Evolutionary conservation across 2,888 invertebrate genomes (phyloP), one percentile per base, ranked within the genome.

Genomic region (Troides oblongomaculatus): DNA sequence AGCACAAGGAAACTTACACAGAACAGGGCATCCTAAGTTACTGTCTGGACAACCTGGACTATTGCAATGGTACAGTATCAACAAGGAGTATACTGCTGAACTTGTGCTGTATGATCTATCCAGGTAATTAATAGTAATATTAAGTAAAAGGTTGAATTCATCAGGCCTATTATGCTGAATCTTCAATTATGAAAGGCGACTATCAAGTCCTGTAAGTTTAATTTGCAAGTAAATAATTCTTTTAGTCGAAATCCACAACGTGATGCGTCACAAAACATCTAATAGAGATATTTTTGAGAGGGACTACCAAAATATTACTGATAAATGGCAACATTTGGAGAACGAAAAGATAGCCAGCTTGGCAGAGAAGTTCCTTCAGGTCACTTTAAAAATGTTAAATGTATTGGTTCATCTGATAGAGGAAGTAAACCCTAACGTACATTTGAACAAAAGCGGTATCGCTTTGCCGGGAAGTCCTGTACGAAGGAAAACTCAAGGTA

Each of bases 321-420:
- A 85, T n/a, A 88, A 79, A 76, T 93, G 93, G 93, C 85, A 87
- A 74, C 87, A 93, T 73, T 77, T 93, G 50, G 89, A 89, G 5
- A 82, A 80, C 70, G 81, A 81, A 1, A 84, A 78, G 56, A 82
- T 95, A 71, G 92, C 93, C 63, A 88, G 82, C 30, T 78, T 94
- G 18, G 94, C 95, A 5, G 96, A 96, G 75, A 92, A 94, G 66
- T 93, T 96, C 68, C 85, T 97, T 14, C 93, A 91, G 71, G 95
- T 97, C 66, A 93, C 96, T 0, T 81, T 96, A 61, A 95, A 95
- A 78, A 87, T 97, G 78, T 84, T 97, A 70, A 97, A 96, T 81
- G 94, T 97, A 36, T 94, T 96, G 77, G 94, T 95, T 68, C 96
- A 96, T 83, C 94, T 97, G 74, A 93, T 97, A 72, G 96, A 96